phyloP scores from a whole-genome alignment of 2,888 invertebrate genomes.

The Drosophila pseudotalamancana region DNA sequence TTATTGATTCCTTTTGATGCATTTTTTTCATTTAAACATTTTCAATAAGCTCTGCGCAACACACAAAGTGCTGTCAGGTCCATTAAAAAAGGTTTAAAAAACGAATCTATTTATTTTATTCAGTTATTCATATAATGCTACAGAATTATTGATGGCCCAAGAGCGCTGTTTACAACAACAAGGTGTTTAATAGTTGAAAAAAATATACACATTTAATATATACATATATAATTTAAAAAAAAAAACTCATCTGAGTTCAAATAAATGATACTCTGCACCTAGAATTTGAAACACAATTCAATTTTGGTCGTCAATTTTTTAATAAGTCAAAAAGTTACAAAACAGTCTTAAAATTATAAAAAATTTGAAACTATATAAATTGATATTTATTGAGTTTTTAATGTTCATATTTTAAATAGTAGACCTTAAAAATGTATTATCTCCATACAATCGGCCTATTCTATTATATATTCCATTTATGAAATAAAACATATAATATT shows the following conservation, averaged over 20 bases:
- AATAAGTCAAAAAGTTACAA: too few species aligned
- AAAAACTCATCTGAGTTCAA: not conserved
- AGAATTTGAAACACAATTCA: too few species aligned
- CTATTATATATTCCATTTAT: too few species aligned
- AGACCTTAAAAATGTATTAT: too few species aligned
- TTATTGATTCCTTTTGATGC: constrained; percentile 38
- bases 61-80: constrained; percentile 30
- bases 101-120: constrained; percentile 20
- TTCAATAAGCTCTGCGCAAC: constrained; percentile 26
- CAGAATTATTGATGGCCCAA: constrained; percentile 67
- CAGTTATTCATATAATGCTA: constrained; percentile 42
- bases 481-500: too few species aligned
- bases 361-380: too few species aligned
- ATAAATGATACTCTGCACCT: not conserved
- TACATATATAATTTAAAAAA: constrained; percentile 14
- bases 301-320: too few species aligned
- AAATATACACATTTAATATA: too few species aligned
- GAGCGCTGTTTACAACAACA: constrained; percentile 28
- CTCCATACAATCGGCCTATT: too few species aligned
- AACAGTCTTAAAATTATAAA: too few species aligned
- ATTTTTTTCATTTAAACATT: constrained; percentile 38
- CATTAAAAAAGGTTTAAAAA: constrained; percentile 20
- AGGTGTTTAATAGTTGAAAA: constrained; percentile 2
- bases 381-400: too few species aligned
- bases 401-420: too few species aligned